Evolutionary conservation across 2,113 vertebrate species (phyloP).

Genomic region (Lanius collurio): DNA sequence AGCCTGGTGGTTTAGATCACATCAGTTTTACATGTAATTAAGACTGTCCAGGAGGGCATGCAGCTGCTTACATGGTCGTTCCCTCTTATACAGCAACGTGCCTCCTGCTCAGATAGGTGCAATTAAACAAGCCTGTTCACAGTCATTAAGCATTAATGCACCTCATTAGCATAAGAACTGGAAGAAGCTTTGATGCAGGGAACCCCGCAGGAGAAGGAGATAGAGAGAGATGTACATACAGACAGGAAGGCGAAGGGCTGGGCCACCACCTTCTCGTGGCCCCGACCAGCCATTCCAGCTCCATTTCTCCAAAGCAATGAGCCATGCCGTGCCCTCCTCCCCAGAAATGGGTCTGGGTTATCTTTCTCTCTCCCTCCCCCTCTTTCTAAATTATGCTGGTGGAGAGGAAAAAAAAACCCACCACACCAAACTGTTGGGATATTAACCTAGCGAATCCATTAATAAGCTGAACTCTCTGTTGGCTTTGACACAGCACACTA

Average conservation of each 20-base stretch:
- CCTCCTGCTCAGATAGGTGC: slow-evolving; percentile 76
- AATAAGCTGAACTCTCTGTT: slow-evolving; percentile 61
- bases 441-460: slow-evolving; percentile 62
- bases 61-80: slow-evolving; percentile 71
- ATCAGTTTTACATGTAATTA: slow-evolving; percentile 78
- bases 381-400: slow-evolving; percentile 33
- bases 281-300: slow-evolving; percentile 9
- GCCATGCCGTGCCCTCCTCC: slow-evolving; percentile 36
- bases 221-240: slow-evolving; percentile 46
- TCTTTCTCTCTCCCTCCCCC: background rate
- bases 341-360: slow-evolving; percentile 28
- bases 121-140: slow-evolving; percentile 72
- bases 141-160: slow-evolving; percentile 77
- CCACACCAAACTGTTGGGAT: slow-evolving; percentile 53
- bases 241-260: slow-evolving; percentile 25
- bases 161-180: slow-evolving; percentile 77
- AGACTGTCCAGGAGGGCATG: slow-evolving; percentile 66
- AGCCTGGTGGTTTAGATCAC: slow-evolving; percentile 75
- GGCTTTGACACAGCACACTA: slow-evolving; percentile 41
- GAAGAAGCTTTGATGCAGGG: slow-evolving; percentile 67
- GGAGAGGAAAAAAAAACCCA: background rate
- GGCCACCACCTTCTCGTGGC: slow-evolving; percentile 22
- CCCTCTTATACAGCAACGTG: slow-evolving; percentile 69
- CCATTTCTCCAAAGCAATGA: slow-evolving; percentile 45
- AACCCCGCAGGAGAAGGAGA: slow-evolving; percentile 56